Conservation (phyloP, 2,113 vertebrate genomes). For the Onychostoma macrolepis region DNA sequence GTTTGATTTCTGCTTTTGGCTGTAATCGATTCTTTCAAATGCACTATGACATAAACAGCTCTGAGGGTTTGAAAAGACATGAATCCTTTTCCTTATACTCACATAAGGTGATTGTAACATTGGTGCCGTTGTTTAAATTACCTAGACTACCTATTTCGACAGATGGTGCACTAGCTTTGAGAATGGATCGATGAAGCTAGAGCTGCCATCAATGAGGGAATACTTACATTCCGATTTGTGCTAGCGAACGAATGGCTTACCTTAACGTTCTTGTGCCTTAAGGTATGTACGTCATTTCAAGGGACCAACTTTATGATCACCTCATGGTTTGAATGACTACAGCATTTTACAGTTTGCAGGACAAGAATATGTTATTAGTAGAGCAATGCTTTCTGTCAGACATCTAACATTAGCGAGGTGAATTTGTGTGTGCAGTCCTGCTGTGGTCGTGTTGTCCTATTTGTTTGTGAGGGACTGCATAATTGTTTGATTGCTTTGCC, state of each 20-base stretch:
- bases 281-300: slow-evolving; percentile 52
- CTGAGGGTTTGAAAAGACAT: slow-evolving; percentile 55
- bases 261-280: slow-evolving; percentile 62
- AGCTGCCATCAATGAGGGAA: slow-evolving; percentile 51
- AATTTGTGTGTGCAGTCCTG: slow-evolving; percentile 63
- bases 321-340: slow-evolving; percentile 68
- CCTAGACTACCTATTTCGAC: slow-evolving; percentile 46
- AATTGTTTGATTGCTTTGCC: slow-evolving; percentile 56
- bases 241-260: slow-evolving; percentile 55
- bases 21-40: slow-evolving; percentile 77
- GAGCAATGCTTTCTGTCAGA: slow-evolving; percentile 55
- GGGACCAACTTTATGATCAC: slow-evolving; percentile 79
- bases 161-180: slow-evolving; percentile 30
- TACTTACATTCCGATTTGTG: slow-evolving; percentile 71
- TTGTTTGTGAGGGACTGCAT: slow-evolving; percentile 73
- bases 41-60: slow-evolving; percentile 69
- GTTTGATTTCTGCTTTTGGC: slow-evolving; percentile 67
- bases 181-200: background rate
- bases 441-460: slow-evolving; percentile 69
- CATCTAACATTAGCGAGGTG: slow-evolving; percentile 52
- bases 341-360: slow-evolving; percentile 64
- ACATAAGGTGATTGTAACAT: slow-evolving; percentile 80
- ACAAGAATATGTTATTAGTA: slow-evolving; percentile 62
- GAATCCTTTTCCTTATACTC: slow-evolving; percentile 55
- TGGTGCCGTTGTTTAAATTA: slow-evolving; percentile 66